phyloP scores from a whole-genome alignment of 2,113 vertebrate genomes.

The Thymallus thymallus region DNA sequence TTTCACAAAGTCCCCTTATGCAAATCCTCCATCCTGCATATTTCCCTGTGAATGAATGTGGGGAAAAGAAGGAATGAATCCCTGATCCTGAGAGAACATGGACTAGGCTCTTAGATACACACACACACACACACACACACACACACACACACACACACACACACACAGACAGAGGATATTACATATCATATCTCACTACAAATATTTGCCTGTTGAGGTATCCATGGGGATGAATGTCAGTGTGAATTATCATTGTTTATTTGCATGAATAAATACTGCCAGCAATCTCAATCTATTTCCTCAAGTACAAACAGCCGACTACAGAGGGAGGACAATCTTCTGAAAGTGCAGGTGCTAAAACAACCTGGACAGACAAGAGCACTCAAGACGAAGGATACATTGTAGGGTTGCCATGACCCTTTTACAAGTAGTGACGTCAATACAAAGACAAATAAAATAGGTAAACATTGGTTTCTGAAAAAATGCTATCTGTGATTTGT shows the following conservation, averaged over 20 bases:
- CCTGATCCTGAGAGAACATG: constrained; percentile 62
- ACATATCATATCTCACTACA: constrained; percentile 17
- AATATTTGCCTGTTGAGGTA: constrained; percentile 36
- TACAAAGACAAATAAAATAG: neutral
- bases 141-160: constrained; percentile 1
- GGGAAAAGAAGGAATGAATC: constrained; percentile 48
- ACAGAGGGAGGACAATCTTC: neutral
- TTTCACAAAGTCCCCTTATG: constrained; percentile 53
- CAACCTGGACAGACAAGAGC: neutral
- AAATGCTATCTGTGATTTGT: neutral
- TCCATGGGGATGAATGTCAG: constrained; percentile 26
- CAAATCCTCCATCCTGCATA: constrained; percentile 55
- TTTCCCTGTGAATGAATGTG: constrained; percentile 63
- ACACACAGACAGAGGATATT: constrained; percentile 1
- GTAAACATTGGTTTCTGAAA: neutral
- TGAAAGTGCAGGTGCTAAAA: neutral
- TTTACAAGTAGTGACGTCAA: too few relatives aligned
- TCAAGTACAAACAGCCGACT: constrained; percentile 14
- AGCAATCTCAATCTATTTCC: constrained; percentile 25
- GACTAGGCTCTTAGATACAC: constrained; percentile 51
- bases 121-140: constrained; percentile 15
- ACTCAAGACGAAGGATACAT: neutral
- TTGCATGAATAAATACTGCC: constrained; percentile 25
- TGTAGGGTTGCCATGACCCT: neutral
- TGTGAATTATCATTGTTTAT: constrained; percentile 30